A percentile compares a stretch with the other conserved stretches of the same genome.
phyloP scores from a whole-genome alignment of 1,140 invertebrate genomes.

The Drosophila varians region DNA sequence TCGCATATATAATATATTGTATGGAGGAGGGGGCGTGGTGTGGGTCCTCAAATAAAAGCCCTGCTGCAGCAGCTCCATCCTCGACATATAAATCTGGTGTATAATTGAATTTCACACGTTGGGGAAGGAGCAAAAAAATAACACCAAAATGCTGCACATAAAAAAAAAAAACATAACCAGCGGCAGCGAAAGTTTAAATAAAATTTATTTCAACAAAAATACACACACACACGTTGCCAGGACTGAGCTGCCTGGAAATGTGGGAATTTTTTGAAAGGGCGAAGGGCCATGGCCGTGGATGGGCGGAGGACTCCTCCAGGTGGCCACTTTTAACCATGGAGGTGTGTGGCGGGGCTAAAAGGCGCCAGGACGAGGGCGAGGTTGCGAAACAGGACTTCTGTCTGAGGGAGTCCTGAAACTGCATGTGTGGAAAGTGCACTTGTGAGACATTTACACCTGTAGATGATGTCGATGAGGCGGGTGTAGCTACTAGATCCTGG shows the following conservation, averaged over 20 bases:
- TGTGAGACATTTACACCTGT: conserved; percentile 73
- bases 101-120: conserved; percentile 82
- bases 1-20: conserved; percentile 5
- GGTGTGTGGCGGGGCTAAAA: conserved; percentile 50
- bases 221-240: conserved; percentile 39
- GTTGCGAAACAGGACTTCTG: conserved; percentile 7
- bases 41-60: conserved; percentile 54
- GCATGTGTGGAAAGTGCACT: conserved; percentile 37
- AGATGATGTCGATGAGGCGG: conserved; percentile 55
- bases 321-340: conserved; percentile 46
- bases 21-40: conserved; percentile 7
- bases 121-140: conserved; percentile 37
- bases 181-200: conserved; percentile 75
- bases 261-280: conserved; percentile 58
- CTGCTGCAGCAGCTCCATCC: conserved; percentile 46
- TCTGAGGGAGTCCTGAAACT: conserved; percentile 6
- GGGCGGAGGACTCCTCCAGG: conserved; percentile 27
- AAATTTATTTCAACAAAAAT: conserved; percentile 82
- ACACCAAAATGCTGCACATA: conserved; percentile 31
- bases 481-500: background rate
- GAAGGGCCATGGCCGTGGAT: background rate
- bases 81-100: conserved; percentile 76
- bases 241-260: conserved; percentile 55
- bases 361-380: conserved; percentile 14
- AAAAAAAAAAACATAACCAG: conserved; percentile 50